Conservation (phyloP, 2,888 invertebrate species). For the Petrolisthes manimaculis region DNA sequence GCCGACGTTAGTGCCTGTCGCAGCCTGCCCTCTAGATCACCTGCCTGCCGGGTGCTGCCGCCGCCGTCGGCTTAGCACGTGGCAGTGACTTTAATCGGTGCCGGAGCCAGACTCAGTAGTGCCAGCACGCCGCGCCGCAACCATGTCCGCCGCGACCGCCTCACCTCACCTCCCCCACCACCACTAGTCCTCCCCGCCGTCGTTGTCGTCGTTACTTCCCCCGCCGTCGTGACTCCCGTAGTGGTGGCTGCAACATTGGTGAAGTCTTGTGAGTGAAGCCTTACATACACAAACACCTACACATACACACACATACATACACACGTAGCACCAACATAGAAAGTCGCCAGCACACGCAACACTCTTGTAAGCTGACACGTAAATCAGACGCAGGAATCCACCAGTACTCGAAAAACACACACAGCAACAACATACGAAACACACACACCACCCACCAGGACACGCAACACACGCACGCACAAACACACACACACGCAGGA, state of each 20-base stretch:
- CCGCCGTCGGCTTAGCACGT: conserved; percentile 50
- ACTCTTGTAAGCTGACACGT: no score
- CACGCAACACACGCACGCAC: no score
- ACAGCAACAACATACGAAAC: no score
- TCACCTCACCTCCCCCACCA: conserved; percentile 13
- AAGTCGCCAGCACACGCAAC: no score
- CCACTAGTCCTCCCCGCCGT: neutral
- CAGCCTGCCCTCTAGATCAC: conserved; percentile 15
- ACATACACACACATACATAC: no score
- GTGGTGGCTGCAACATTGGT: conserved; percentile 12
- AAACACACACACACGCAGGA: no score
- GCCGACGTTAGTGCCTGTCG: conserved; percentile 23
- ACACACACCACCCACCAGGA: no score
- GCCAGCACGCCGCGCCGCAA: conserved; percentile 18
- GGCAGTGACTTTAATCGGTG: conserved; percentile 61
- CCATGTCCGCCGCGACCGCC: conserved; percentile 30
- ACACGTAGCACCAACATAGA: no score
- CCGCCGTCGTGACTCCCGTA: conserved; percentile 16
- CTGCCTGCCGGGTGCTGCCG: conserved; percentile 19
- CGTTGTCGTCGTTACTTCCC: conserved; percentile 12
- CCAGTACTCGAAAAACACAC: no score
- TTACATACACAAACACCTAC: no score
- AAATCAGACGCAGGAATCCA: no score
- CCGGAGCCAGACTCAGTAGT: conserved; percentile 15
- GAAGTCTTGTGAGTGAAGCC: no score